Base-by-base conservation (phyloP, 2,888 invertebrate genomes). In the Thereva unica region DNA sequence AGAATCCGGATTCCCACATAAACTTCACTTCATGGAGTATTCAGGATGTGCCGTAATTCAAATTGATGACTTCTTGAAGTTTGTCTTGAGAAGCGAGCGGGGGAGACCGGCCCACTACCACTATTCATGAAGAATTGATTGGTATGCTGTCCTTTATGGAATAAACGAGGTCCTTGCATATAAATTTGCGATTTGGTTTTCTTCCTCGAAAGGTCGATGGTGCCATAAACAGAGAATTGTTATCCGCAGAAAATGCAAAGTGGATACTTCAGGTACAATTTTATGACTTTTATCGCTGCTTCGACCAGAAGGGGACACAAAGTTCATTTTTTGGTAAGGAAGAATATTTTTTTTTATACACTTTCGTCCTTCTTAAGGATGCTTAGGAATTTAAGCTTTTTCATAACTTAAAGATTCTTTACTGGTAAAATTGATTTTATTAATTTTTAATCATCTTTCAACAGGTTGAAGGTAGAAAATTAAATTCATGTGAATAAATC, bases 31-130 rank as follows among this genome's bases (percentile, higher is more conserved):
- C 53, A 53, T 53, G 44, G 64, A 53, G 37, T 53, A 64, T 53
- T 53, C 53, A 53, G 53, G 53, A 64, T 64, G 38, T 64, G 53
- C 53, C 44, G 52, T 64, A 64, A 64, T 64, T 64, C 64, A 64
- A 64, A 64, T 64, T 64, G 64, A 64, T 64, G 64, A 45, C 53
- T 64, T 53, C 53, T 53, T 52, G 53, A 53, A 53, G 52, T 53
- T 64, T 45, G 53, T 64, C 64, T 64, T 52, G 44, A 23, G 23
- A 23, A 23, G 23, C 10, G 64, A n/a, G n/a, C n/a, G n/a, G n/a
- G n/a, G n/a, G n/a, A n/a, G 53, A 23, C 37, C 42, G 35, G 53
- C 37, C 23, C 23, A 23, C 23, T 23, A 23, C 23, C 42, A 10
- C 44, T 53, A 49, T 64, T 64, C 37, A 52, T 64, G 61, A 61